These are phyloP conservation scores for Pangasius larnaudii DNA, from an alignment of 2,797 vertebrate genomes.

Conservation along the genomic window DNA sequence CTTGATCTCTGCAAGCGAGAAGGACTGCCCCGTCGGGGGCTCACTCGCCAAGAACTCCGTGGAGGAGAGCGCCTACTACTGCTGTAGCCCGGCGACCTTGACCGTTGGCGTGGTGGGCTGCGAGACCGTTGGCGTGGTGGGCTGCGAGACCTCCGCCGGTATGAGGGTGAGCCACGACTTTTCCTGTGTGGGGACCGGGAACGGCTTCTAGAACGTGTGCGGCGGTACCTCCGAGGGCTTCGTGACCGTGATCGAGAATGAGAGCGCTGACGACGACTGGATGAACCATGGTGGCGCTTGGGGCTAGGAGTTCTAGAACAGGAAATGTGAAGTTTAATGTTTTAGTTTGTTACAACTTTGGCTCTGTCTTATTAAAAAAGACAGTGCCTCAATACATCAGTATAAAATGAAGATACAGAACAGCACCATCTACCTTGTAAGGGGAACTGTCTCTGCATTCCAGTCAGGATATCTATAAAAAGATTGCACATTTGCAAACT, in stretches of 20 bases:
- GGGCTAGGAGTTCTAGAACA: slow-evolving; percentile 74
- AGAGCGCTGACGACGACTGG: slow-evolving; percentile 66
- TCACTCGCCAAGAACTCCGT: slow-evolving; percentile 41
- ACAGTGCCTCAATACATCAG: background rate
- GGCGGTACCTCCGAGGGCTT: slow-evolving; percentile 58
- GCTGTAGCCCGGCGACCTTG: slow-evolving; percentile 62
- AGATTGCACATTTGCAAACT: slow-evolving; percentile 22
- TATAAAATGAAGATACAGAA: background rate
- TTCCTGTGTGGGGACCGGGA: slow-evolving; percentile 48
- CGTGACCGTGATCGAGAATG: slow-evolving; percentile 48
- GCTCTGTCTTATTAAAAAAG: slow-evolving; percentile 45
- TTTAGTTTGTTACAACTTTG: slow-evolving; percentile 61
- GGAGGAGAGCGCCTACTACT: slow-evolving; percentile 58
- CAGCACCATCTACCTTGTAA: slow-evolving; percentile 74
- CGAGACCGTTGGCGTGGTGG: slow-evolving; percentile 41
- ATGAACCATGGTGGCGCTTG: slow-evolving; percentile 68
- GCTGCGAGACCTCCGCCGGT: slow-evolving; percentile 43
- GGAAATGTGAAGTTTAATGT: slow-evolving; percentile 62
- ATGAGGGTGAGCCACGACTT: slow-evolving; percentile 41
- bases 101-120: slow-evolving; percentile 32
- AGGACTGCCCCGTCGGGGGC: slow-evolving; percentile 56
- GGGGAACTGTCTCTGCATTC: slow-evolving; percentile 79
- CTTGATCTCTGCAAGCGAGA: slow-evolving; percentile 46
- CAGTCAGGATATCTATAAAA: slow-evolving; percentile 85
- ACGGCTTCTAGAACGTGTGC: slow-evolving; percentile 60